Percentiles rank a stretch among this genome's conserved stretches.
phyloP scores from a whole-genome alignment of 2,888 invertebrate genomes.

The Caenorhabditis uteleia region DNA sequence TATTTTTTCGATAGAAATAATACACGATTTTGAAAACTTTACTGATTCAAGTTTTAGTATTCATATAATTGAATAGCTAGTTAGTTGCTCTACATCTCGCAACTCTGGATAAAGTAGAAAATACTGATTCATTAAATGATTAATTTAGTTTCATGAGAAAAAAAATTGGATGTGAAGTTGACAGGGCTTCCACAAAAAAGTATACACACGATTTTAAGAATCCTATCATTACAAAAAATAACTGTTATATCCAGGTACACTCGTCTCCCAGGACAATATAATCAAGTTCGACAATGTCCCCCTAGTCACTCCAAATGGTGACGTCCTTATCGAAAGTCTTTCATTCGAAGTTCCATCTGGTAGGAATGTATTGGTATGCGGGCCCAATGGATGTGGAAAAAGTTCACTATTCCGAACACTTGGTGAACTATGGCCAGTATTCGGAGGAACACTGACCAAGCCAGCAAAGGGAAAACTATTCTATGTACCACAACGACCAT shows the following conservation, averaged over 20 bases:
- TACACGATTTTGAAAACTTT: no score
- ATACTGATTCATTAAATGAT: no score
- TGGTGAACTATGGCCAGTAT: slow-evolving; percentile 73
- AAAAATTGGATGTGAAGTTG: no score
- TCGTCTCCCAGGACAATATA: slow-evolving; percentile 78
- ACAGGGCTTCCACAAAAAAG: no score
- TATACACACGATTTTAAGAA: not conserved
- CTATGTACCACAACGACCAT: slow-evolving; percentile 89
- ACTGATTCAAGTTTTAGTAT: no score
- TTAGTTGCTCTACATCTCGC: no score
- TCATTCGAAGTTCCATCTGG: slow-evolving; percentile 83
- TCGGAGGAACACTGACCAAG: slow-evolving; percentile 80
- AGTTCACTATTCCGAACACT: slow-evolving; percentile 73
- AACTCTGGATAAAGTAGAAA: no score
- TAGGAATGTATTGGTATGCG: slow-evolving; percentile 76
- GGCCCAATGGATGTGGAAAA: slow-evolving; percentile 74
- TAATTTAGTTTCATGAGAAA: no score
- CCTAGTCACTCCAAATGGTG: slow-evolving; percentile 94
- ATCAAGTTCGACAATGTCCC: slow-evolving; percentile 91
- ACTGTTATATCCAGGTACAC: slow-evolving; percentile 51
- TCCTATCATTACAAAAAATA: not conserved
- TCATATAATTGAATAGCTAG: no score
- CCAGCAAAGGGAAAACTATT: slow-evolving; percentile 92
- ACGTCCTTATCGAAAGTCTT: slow-evolving; percentile 84
- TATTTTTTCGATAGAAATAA: no score